Conservation (phyloP, 92 coral and sea anemone species). For the Zoanthus solanderi region DNA sequence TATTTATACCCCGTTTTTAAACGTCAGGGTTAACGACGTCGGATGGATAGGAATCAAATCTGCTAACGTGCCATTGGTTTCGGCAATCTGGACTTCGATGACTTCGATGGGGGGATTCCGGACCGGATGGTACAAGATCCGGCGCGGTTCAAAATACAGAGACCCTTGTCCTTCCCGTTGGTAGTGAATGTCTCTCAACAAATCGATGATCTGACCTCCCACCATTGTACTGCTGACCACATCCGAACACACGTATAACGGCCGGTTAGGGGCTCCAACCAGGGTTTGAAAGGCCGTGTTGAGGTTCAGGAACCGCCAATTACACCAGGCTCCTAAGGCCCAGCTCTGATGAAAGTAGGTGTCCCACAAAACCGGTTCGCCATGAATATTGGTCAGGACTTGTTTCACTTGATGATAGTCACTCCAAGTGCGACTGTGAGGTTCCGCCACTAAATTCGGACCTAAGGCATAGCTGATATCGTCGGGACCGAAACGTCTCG, state of each 20-base stretch:
- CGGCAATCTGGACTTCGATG: not conserved
- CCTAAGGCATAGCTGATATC: not conserved
- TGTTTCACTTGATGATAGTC: not conserved
- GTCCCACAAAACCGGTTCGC: too few species aligned
- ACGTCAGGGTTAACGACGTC: too few species aligned
- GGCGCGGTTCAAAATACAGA: not conserved
- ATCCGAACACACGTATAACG: not conserved
- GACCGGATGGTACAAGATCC: not conserved
- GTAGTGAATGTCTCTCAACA: constrained; percentile 2
- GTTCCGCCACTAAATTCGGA: not conserved
- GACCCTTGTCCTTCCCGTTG: not conserved
- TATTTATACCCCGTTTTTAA: too few species aligned
- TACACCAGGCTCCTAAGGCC: not conserved
- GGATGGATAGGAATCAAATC: too few species aligned
- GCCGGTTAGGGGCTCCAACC: not conserved
- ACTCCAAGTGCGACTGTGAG: not conserved
- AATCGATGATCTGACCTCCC: not conserved
- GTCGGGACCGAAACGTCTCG: not conserved
- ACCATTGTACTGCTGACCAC: not conserved
- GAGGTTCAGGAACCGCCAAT: constrained; percentile 1
- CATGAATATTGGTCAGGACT: not conserved
- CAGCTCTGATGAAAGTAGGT: too few species aligned
- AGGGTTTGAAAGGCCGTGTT: not conserved
- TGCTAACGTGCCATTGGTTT: not conserved
- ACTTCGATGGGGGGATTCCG: not conserved